Conservation (phyloP, 2,797 vertebrate genomes). For the Enteromius afrohamiltoni region DNA sequence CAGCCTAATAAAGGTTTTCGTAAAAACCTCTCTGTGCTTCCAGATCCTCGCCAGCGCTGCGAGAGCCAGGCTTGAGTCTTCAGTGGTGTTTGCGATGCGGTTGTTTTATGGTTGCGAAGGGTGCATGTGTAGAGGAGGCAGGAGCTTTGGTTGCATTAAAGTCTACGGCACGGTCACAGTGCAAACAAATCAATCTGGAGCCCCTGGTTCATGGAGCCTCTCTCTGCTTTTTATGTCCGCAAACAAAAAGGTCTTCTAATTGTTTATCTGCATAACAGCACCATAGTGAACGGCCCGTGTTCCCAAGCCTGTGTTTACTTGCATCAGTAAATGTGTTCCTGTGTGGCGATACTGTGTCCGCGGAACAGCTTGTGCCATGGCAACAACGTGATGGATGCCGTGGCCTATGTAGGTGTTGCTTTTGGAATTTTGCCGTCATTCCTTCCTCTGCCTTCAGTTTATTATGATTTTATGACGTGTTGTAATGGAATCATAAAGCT, state of each 20-base stretch:
- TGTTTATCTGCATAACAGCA: slow-evolving; percentile 55
- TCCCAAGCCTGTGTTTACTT: slow-evolving; percentile 54
- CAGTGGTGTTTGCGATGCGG: slow-evolving; percentile 77
- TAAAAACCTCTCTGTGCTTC: slow-evolving; percentile 26
- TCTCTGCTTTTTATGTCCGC: slow-evolving; percentile 71
- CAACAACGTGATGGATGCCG: slow-evolving; percentile 17
- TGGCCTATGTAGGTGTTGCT: slow-evolving; percentile 10
- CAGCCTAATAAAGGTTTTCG: slow-evolving; percentile 38
- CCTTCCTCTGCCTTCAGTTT: slow-evolving; percentile 8
- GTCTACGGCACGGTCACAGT: slow-evolving; percentile 68
- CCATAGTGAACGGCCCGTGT: slow-evolving; percentile 44
- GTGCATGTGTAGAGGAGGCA: slow-evolving; percentile 76
- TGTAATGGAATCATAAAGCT: slow-evolving; percentile 43
- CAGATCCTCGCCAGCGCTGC: background rate
- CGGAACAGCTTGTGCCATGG: slow-evolving; percentile 28
- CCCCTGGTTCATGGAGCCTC: slow-evolving; percentile 68
- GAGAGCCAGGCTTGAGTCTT: background rate
- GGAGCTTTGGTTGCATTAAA: slow-evolving; percentile 76
- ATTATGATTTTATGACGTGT: slow-evolving; percentile 39
- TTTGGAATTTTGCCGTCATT: slow-evolving; percentile 45
- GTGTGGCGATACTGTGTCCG: slow-evolving; percentile 21
- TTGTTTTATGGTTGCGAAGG: slow-evolving; percentile 75
- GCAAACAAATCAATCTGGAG: slow-evolving; percentile 78
- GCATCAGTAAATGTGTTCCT: slow-evolving; percentile 48
- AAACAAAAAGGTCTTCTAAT: slow-evolving; percentile 72